Evolutionary conservation across 2,797 vertebrate species (phyloP), one percentile per base, ranked within the genome.

Genomic region (Acrocephalus scirpaceus): DNA sequence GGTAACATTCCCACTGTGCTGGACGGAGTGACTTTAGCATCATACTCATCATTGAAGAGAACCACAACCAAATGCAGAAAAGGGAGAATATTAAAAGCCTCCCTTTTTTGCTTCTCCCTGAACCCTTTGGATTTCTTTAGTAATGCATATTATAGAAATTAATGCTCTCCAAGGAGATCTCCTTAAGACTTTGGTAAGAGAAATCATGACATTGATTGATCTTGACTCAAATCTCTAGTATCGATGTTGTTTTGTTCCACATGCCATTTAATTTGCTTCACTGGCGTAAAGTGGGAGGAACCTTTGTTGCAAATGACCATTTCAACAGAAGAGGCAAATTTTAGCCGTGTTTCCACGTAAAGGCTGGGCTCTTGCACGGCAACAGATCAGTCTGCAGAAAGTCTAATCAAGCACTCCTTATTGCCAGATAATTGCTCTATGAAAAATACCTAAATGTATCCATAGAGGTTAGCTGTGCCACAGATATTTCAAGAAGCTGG

Each of bases 1-100:
- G 71, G 85, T 94, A 95, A 96, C 80, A 54, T 72, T 94, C 88
- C 88, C 75, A 74, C 79, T 64, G 22, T 60, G 83, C 62, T 88
- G 77, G 85, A 65, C 48, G 47, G 77, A 70, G 67, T 36, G 56
- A 87, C 21, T 67, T 84, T 74, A 93, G 48, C 44, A 60, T 88
- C 72, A 62, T 70, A 23, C 40, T 89, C 45, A 53, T 86, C 72
- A 34, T 36, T 80, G 54, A 70, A 5, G 30, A 44, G 45, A 82
- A 83, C 56, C n/a, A 47, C 60, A 91, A 77, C 51, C 65, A 48
- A 51, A 96, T 93, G 72, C 58, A 88, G 66, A 81, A 91, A 45
- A 88, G 13, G 34, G 11, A 47, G 14, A 34, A 15, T 53, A 85
- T 88, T 64, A 67, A 72, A 86, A 95, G 13, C 15, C 16, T 88